phyloP scores from a whole-genome alignment of 2,888 invertebrate genomes.

The Dasysyrphus tricinctus region DNA sequence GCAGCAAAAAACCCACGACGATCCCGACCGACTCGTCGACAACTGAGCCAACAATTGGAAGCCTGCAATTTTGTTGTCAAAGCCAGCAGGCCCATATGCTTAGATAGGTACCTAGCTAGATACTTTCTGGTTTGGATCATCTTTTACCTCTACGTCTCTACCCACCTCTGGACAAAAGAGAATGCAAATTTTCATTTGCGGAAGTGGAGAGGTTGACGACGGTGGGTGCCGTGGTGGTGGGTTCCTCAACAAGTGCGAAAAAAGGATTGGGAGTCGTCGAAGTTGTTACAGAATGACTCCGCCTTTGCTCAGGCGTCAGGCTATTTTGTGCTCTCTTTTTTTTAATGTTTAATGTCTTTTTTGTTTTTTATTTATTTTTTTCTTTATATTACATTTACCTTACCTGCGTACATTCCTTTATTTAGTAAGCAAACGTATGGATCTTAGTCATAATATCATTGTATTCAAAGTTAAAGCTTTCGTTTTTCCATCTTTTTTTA shows the following conservation, averaged over 20 bases:
- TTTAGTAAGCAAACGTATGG: no score
- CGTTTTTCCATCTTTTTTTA: no score
- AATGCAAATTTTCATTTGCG: constrained; percentile 68
- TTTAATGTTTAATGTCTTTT: neutral
- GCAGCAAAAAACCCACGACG: neutral
- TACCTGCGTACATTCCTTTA: no score
- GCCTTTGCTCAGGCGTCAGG: constrained; percentile 36
- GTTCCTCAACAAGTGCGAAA: constrained; percentile 63
- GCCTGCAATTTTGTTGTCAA: neutral
- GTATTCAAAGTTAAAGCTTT: no score
- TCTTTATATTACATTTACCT: no score
- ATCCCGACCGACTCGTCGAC: neutral
- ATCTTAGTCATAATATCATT: no score
- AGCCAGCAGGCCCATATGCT: constrained; percentile 5
- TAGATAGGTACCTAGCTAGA: neutral
- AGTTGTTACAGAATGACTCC: constrained; percentile 61
- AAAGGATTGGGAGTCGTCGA: constrained; percentile 54
- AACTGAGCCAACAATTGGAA: constrained; percentile 24
- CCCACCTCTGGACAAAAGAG: constrained; percentile 45
- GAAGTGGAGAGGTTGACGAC: constrained; percentile 24
- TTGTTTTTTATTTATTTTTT: neutral
- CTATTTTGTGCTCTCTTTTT: neutral
- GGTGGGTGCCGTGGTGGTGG: constrained; percentile 25
- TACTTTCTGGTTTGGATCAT: neutral
- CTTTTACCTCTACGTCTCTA: neutral